Evolutionary conservation across 2,888 invertebrate species (phyloP).

Genomic region (Trilocha varians): DNA sequence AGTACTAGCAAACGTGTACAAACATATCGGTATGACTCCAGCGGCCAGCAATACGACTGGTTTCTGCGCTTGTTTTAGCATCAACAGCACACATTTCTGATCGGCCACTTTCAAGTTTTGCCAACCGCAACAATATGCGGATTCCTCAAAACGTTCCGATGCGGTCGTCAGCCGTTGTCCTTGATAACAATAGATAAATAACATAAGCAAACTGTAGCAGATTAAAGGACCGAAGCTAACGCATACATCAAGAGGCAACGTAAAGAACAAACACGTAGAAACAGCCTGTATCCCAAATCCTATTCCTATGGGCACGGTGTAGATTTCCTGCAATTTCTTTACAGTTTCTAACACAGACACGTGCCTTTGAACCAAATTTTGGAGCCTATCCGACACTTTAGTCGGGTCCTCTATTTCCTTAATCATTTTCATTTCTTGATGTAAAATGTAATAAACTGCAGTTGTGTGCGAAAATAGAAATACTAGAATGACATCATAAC

Average conservation of each 20-base stretch:
- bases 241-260: slow-evolving; percentile 25
- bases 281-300: slow-evolving; percentile 23
- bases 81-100: slow-evolving; percentile 23
- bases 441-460: slow-evolving; percentile 22
- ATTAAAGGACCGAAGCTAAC: slow-evolving; percentile 25
- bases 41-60: slow-evolving; percentile 27
- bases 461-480: slow-evolving; percentile 30
- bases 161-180: slow-evolving; percentile 33
- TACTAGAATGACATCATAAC: slow-evolving; percentile 24
- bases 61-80: slow-evolving; percentile 28
- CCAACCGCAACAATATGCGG: slow-evolving; percentile 33
- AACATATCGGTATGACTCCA: slow-evolving; percentile 25
- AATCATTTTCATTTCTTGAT: slow-evolving; percentile 21
- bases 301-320: slow-evolving; percentile 20
- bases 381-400: slow-evolving; percentile 12
- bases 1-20: slow-evolving; percentile 28
- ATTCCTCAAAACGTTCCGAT: slow-evolving; percentile 27
- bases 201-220: slow-evolving; percentile 20
- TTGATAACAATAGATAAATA: slow-evolving; percentile 32
- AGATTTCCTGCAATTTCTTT: slow-evolving; percentile 22
- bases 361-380: slow-evolving; percentile 19
- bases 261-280: slow-evolving; percentile 25
- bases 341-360: slow-evolving; percentile 20
- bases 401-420: slow-evolving; percentile 5
- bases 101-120: slow-evolving; percentile 22